Evolutionary conservation across 1,140 invertebrate species (phyloP).

Genomic region (Drosophila persimilis): DNA sequence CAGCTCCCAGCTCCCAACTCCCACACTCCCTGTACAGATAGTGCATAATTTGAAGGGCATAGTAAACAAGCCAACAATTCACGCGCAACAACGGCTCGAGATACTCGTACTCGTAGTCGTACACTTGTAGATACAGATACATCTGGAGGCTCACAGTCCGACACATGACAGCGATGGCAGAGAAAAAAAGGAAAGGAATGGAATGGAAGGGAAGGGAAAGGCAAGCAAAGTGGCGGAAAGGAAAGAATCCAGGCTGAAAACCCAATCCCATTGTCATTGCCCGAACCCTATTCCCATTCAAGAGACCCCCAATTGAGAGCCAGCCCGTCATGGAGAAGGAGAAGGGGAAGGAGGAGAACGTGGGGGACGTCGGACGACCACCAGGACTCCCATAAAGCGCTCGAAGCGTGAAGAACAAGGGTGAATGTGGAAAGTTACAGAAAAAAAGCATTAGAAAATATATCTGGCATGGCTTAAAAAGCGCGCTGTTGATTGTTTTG

Average conservation of each 20-base stretch:
- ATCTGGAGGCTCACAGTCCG: constrained; percentile 42
- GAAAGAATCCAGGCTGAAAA: constrained; percentile 49
- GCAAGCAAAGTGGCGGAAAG: constrained; percentile 20
- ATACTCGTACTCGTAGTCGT: constrained; percentile 26
- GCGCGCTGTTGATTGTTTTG: constrained; percentile 80
- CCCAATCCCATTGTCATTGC: constrained; percentile 61
- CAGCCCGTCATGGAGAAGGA: constrained; percentile 37
- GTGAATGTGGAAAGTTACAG: constrained; percentile 79
- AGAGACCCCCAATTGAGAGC: constrained; percentile 54
- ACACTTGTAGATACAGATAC: constrained; percentile 56
- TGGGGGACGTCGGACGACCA: constrained; percentile 14
- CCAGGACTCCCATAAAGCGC: constrained; percentile 66
- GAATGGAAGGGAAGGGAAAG: constrained; percentile 14
- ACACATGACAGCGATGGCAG: constrained; percentile 57
- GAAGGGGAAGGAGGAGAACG: constrained; percentile 12
- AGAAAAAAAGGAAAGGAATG: constrained; percentile 32
- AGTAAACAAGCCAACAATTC: constrained; percentile 81
- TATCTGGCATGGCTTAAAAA: constrained; percentile 79
- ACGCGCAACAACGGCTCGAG: constrained; percentile 71
- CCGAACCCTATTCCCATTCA: constrained; percentile 33
- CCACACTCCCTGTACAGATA: constrained; percentile 41
- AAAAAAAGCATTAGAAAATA: constrained; percentile 81
- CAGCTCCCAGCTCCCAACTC: not conserved
- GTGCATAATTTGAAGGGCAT: constrained; percentile 81
- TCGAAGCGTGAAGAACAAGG: constrained; percentile 81